Evolutionary conservation across 2,797 vertebrate genomes (phyloP), one percentile per base, ranked within the genome.

Genomic region (Lerista edwardsae): DNA sequence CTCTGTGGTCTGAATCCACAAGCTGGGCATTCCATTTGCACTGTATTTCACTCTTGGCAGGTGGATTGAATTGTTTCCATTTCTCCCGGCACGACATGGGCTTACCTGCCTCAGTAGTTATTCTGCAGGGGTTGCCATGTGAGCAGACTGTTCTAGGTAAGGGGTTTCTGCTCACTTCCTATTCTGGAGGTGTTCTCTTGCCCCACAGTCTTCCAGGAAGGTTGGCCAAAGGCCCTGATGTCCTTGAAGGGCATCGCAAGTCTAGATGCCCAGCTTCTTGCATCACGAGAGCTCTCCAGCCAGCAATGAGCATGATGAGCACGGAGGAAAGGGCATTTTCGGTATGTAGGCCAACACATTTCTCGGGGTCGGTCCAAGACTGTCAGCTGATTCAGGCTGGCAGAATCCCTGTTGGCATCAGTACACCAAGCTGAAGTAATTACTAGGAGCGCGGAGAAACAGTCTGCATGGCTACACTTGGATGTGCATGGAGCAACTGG

Each of bases 1-100:
- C 89, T 93, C 89, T 85, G 89, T 85, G 84, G 90, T 90, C 93
- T 91, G 90, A 91, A 89, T 90, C 90, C 59, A n/a, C 59, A 47
- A 55, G 59, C 76, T 79, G 76, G 59, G 25, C 83, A 79, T 79
- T 55, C 83, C 61, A 2, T 17, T 19, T n/a, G 14, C 44, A n/a
- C 21, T n/a, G n/a, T 15, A 86, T 88, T 88, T 89, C 88, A 90
- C 83, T 79, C 4, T 73, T 86, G 88, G 88, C 92, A 90, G 87
- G 83, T 75, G 86, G 87, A 88, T 75, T 68, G 82, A 87, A 90
- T 91, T 91, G 85, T 93, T 88, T 8, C 79, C 93, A 89, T 93
- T 90, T 90, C 90, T 90, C 90, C 87, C 89, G 79, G 86, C 0
- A 83, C 44, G 88, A 82, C 80, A 71, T 85, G 86, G 72, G 74